Evolutionary conservation across 2,797 vertebrate species (phyloP), one percentile per base, ranked within the genome.

Genomic region (Falco berigora): DNA sequence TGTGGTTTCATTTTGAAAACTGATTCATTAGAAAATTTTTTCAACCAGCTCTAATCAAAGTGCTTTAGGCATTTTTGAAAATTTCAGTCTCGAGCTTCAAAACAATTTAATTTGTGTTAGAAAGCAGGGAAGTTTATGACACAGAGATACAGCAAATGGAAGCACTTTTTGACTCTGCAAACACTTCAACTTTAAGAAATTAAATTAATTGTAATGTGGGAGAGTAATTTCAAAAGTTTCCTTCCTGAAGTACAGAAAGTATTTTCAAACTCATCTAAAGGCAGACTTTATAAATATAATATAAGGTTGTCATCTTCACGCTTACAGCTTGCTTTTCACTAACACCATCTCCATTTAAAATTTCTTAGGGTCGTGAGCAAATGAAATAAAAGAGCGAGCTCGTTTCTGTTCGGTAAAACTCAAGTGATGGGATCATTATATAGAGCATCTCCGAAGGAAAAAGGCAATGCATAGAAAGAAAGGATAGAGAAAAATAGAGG

Each of bases 201-300:
- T 95, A 96, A 98, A 97, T 97, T 97, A 97, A 98, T 97, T 79
- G 58, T 95, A 96, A 97, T 94, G 92, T 83, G 93, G 87, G 94
- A 92, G 95, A 95, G 96, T 95, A 97, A 98, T 97, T 97, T 97
- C 97, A 76, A 92, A 98, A 98, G 93, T 95, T 95, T 71, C 74
- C 49, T 71, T 91, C 73, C 90, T 38, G 9, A 96, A 91, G 94
- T 91, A 94, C 78, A 90, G 68, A 96, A 96, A 96, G 62, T 92
- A 94, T 61, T 94, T 91, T 94, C 89, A 63, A 92, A 92, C 95
- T 96, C 80, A 86, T 96, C 72, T 88, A 83, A 96, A 97, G 86
- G 93, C 90, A 94, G 89, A 88, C 91, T 94, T 83, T 75, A 96
- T 96, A 96, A 97, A 97, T 98, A 95, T 95, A 96, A 97, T 96